Evolutionary conservation across 2,888 invertebrate genomes (phyloP).

Genomic region (Sarcophaga carnaria): DNA sequence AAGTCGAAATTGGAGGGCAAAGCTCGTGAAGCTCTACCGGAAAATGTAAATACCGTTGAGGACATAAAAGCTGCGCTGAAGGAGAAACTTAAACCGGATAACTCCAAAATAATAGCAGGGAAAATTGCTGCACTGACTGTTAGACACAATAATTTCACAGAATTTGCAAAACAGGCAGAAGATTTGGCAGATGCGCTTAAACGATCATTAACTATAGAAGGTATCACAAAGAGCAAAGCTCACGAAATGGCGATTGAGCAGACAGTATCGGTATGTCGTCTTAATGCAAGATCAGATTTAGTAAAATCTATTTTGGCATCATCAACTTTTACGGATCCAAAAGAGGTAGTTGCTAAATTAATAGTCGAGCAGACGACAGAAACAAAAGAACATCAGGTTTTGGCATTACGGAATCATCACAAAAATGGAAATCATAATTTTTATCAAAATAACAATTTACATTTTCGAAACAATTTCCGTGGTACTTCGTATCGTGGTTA

Average conservation of each 20-base stretch:
- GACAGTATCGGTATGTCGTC: constrained; percentile 25
- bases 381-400: constrained; percentile 18
- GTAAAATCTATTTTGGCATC: constrained; percentile 23
- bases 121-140: constrained; percentile 27
- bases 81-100: constrained; percentile 15
- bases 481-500: not conserved
- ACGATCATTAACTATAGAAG: constrained; percentile 25
- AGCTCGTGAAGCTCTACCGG: constrained; percentile 25
- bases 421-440: not conserved
- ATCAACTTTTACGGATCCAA: constrained; percentile 15
- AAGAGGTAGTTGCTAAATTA: constrained; percentile 32
- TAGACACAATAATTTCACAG: constrained; percentile 13
- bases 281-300: constrained; percentile 37
- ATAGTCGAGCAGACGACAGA: constrained; percentile 32
- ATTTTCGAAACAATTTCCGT: constrained; percentile 1
- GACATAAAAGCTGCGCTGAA: constrained; percentile 13
- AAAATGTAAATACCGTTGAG: not conserved
- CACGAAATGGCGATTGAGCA: constrained; percentile 36
- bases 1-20: constrained; percentile 13
- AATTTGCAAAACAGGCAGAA: constrained; percentile 40
- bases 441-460: not conserved
- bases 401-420: constrained; percentile 1
- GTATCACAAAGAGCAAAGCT: too few species aligned
- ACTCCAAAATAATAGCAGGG: constrained; percentile 26
- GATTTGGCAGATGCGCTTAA: constrained; percentile 30